Base-by-base conservation (phyloP, 23 tunicate genomes). In the Phallusia fumigata region DNA sequence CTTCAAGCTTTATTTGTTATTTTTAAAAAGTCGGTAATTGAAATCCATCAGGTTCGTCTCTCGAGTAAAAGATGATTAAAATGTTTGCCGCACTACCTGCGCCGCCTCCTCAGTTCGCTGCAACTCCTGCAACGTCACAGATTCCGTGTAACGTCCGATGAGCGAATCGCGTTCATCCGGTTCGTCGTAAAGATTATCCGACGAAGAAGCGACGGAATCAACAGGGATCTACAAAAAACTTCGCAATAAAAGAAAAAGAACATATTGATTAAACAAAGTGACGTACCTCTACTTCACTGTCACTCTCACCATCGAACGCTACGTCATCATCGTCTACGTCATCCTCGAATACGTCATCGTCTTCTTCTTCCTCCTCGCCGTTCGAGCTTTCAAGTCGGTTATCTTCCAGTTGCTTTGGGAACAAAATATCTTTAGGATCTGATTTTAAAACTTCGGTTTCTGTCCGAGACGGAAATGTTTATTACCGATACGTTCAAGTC, bases 351-450 rank as follows among this genome's bases (percentile, higher is more conserved):
- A 78, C 88, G 19, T 85, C 80, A 19, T 80, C 84, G 19, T 73
- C 80, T 15, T 80, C 75, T 0, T 22, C 80, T n/a, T n/a, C n/a
- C n/a, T n/a, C n/a, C n/a, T n/a, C n/a, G 6, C 30, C 73, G 33
- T 45, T 64, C 24, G 40, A 33, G 19, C 26, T 26, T 26, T 84
- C 87, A 33, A 79, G 80, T 33, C 88, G 40, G 81, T 79, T 84
- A 36, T 89, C 93, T 79, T 89, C 93, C 76, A 89, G 36, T 89
- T 89, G 93, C 93, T 89, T 76, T n/a, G n/a, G n/a, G n/a, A n/a
- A n/a, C n/a, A n/a, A 0, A 19, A 83, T 13, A 12, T 19, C 32
- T 22, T 15, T 28, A 26, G 15, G 16, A 51, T 21, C 19, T 18
- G 30, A 18, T 19, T 73, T 73, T 73, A 19, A 73, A 73, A 21